These are phyloP conservation scores for Latrodectus hesperus DNA, from an alignment of 2,888 invertebrate species.

Conservation along the genomic window DNA sequence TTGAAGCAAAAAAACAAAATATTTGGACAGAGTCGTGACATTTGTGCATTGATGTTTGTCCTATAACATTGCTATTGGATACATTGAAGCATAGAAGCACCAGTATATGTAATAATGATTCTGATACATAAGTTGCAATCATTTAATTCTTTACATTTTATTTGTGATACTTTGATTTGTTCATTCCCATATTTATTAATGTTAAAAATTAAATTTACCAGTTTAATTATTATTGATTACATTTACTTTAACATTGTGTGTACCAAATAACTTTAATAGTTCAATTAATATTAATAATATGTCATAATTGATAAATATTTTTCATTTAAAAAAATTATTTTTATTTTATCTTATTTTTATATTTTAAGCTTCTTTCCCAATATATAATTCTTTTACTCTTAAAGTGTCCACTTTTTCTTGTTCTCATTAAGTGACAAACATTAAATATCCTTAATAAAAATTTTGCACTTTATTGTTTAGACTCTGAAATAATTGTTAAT, in stretches of 20 bases:
- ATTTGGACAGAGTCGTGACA: slow-evolving; percentile 39
- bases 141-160: not conserved
- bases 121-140: not conserved
- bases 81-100: slow-evolving; percentile 21
- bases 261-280: too few relatives aligned
- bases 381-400: not conserved
- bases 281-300: too few relatives aligned
- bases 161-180: not conserved
- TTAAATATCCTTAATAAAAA: not conserved
- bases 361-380: too few relatives aligned
- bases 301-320: too few relatives aligned
- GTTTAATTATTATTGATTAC: too few relatives aligned
- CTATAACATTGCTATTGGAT: slow-evolving; percentile 15
- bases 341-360: too few relatives aligned
- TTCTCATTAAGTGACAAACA: slow-evolving; percentile 1
- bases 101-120: slow-evolving; percentile 1
- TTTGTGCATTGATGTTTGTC: slow-evolving; percentile 14
- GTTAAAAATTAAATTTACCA: too few relatives aligned
- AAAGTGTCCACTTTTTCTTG: not conserved
- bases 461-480: too few relatives aligned
- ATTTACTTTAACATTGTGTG: too few relatives aligned
- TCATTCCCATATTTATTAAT: too few relatives aligned
- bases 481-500: too few relatives aligned
- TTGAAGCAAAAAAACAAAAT: slow-evolving; percentile 31
- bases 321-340: too few relatives aligned